phyloP scores from a whole-genome alignment of 2,113 vertebrate genomes.

The Herpetotheres cachinnans region DNA sequence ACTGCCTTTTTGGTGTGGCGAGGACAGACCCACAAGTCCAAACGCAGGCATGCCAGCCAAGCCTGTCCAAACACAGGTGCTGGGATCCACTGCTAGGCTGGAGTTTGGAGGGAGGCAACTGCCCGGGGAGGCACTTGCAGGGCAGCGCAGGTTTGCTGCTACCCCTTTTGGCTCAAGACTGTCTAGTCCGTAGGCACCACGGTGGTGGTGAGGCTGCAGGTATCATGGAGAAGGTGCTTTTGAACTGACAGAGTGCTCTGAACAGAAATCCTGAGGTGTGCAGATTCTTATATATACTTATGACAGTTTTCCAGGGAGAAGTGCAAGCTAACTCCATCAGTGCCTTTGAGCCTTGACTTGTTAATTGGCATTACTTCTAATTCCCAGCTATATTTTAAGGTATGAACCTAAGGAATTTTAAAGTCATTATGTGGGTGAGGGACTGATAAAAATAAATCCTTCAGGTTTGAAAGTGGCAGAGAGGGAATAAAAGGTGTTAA shows the following conservation, averaged over 20 bases:
- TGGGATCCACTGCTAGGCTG: not conserved
- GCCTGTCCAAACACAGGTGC: not conserved
- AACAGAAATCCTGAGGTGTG: conserved; percentile 9
- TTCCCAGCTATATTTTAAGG: conserved; percentile 82
- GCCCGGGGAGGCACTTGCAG: not conserved
- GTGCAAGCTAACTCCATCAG: conserved; percentile 70
- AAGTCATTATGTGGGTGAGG: conserved; percentile 81
- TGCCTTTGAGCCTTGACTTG: conserved; percentile 76
- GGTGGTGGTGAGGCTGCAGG: not conserved
- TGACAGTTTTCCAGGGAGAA: conserved; percentile 63
- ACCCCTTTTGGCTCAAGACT: not conserved
- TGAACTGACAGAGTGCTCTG: not conserved
- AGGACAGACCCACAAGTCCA: not conserved
- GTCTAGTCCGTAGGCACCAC: fast-evolving
- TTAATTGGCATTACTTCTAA: conserved; percentile 84
- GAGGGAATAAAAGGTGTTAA: conserved; percentile 74
- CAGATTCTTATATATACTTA: conserved; percentile 45
- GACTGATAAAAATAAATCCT: conserved; percentile 81
- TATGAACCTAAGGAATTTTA: conserved; percentile 82
- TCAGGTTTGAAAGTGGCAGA: conserved; percentile 75
- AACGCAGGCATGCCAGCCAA: not conserved
- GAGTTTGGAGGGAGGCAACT: not conserved
- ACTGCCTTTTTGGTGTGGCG: not conserved
- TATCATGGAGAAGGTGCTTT: not conserved
- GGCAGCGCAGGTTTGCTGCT: not conserved